Evolutionary conservation across 2,113 vertebrate genomes (phyloP).

Genomic region (Cynoglossus semilaevis): DNA sequence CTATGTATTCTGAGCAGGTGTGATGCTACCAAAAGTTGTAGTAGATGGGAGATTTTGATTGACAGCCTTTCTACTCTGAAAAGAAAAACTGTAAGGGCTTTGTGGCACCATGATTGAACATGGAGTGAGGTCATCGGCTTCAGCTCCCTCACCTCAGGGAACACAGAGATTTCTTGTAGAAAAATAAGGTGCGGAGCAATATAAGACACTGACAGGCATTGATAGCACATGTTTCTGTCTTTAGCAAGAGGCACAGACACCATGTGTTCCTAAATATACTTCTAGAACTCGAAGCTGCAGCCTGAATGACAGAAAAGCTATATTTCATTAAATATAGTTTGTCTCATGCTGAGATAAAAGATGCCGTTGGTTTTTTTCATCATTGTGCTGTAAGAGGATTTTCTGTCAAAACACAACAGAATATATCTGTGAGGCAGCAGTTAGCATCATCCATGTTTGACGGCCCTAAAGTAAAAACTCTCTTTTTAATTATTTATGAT

Average conservation of each 20-base stretch:
- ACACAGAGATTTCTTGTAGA: not conserved
- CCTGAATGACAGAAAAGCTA: not conserved
- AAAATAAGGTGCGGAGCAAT: not conserved
- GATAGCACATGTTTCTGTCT: slow-evolving; percentile 8
- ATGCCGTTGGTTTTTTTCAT: slow-evolving; percentile 11
- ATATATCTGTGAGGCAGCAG: not conserved
- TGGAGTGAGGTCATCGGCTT: slow-evolving; percentile 1
- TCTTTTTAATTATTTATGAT: too few relatives aligned
- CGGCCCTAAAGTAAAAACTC: slow-evolving; percentile 1
- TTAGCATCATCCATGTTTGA: slow-evolving; percentile 15
- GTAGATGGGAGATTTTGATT: slow-evolving; percentile 34
- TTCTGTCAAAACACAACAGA: slow-evolving; percentile 7
- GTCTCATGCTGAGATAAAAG: not conserved
- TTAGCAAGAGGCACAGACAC: slow-evolving; percentile 7
- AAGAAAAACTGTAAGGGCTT: slow-evolving; percentile 21
- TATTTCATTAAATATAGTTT: not conserved
- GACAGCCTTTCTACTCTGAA: slow-evolving; percentile 27
- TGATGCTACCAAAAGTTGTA: slow-evolving; percentile 4
- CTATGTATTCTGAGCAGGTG: slow-evolving; percentile 38
- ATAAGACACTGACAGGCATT: slow-evolving; percentile 8
- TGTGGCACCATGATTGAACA: slow-evolving; percentile 8
- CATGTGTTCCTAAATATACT: too few relatives aligned
- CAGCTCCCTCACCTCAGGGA: not conserved
- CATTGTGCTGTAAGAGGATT: slow-evolving; percentile 6
- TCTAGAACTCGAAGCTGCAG: not conserved